Evolutionary conservation across 2,888 invertebrate genomes (phyloP), one percentile per base, ranked within the genome.

Genomic region (Nomada fucata): DNA sequence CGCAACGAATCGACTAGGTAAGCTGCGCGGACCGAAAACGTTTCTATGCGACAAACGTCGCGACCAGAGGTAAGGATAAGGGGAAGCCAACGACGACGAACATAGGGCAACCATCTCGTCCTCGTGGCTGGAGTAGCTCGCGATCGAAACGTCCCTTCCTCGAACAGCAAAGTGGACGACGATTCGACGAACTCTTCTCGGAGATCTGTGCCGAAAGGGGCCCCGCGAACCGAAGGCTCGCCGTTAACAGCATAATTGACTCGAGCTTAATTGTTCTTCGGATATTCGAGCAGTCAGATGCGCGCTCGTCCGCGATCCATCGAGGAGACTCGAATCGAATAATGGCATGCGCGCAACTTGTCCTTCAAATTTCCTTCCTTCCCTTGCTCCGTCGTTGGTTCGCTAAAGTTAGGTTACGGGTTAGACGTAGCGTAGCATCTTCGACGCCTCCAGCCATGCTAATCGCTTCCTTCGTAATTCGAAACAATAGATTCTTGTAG

Each of bases 191-290:
- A 79, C 36, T 29, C 29, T 10, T n/a, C 71, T 67, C 23, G 47
- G 57, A 47, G 13, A 47, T 26, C 11, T 23, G n/a, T 15, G n/a
- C 18, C 26, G 29, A 20, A 52, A 36, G 53, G 29, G 29, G 36
- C 50, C 10, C 50, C n/a, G 47, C 61, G 50, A 71, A 57, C 57
- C 59, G 42, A 10, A 18, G 11, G 36, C 23, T 3, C 23, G 20
- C 47, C 55, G 72, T 73, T 63, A 76, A 82, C 59, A 59, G 67
- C 44, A 57, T 77, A 79, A 82, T 85, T 82, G 79, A 73, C 36
- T 57, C 64, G 63, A 29, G 60, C 26, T 59, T 75, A 76, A 85
- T 85, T 65, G 76, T 15, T 57, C 55, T 7, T 74, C 57, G 79
- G 82, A 84, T 60, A 20, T 61, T 65, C 53, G 71, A 83, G 63